These are phyloP conservation scores for Cremastinae sp. DNA, from an alignment of 2,888 invertebrate species.

Conservation along the genomic window DNA sequence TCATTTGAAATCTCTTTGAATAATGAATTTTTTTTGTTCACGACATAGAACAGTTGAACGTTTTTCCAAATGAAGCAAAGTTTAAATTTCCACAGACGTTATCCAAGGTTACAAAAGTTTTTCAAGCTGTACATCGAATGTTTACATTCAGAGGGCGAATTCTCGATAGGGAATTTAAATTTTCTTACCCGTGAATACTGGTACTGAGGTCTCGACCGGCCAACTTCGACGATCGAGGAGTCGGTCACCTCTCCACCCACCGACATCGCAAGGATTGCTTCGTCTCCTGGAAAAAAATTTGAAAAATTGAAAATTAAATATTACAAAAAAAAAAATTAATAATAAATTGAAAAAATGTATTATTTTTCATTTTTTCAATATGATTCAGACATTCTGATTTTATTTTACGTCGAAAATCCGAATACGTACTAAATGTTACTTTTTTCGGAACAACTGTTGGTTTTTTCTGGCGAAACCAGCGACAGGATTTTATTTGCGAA, in stretches of 20 bases:
- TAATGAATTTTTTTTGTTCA: too few relatives aligned
- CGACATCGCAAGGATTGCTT: slow-evolving; percentile 81
- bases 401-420: not conserved
- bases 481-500: slow-evolving; percentile 71
- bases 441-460: slow-evolving; percentile 66
- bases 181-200: slow-evolving; percentile 77
- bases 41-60: not conserved
- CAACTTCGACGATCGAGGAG: slow-evolving; percentile 78
- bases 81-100: too few relatives aligned
- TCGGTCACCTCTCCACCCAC: slow-evolving; percentile 80
- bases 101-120: too few relatives aligned
- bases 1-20: too few relatives aligned
- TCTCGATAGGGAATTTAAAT: slow-evolving; percentile 9
- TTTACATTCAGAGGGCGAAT: too few relatives aligned
- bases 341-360: not conserved
- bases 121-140: too few relatives aligned
- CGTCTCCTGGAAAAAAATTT: slow-evolving; percentile 79
- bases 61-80: not conserved
- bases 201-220: slow-evolving; percentile 78
- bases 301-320: not conserved
- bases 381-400: too few relatives aligned
- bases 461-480: slow-evolving; percentile 72
- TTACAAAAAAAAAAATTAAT: too few relatives aligned
- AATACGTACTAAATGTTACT: slow-evolving; percentile 74
- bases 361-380: too few relatives aligned